Base-by-base conservation (phyloP, 2,113 vertebrate genomes). In the Sinocyclocheilus grahami region DNA sequence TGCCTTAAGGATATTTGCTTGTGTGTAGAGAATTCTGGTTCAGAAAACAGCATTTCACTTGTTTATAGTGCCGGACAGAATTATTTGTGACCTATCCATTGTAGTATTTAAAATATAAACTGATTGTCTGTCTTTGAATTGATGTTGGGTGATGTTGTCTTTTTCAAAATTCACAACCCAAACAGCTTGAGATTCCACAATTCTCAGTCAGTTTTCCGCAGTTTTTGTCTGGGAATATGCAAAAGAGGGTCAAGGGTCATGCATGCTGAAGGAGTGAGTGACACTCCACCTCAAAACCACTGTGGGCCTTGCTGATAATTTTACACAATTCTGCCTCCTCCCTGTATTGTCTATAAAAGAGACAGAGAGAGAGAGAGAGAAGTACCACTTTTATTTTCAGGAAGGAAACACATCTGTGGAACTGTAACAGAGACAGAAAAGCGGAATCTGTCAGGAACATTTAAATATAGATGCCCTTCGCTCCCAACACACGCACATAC, bases 351-450 rank as follows among this genome's bases (percentile, higher is more conserved):
- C 37, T 63, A 8, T 62, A 5, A 60, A 39, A 14, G 58, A 77
- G 69, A 42, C 12, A 22, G n/a, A 65, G 30, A 33, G 30, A 33
- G 30, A 27, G 27, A 30, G 62, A 58, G 75, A 84, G 90, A 90
- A 91, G 89, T 86, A 63, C 86, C 84, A 78, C 86, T 88, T 91
- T 90, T 89, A 87, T 88, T 89, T 90, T 92, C 84, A 91, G 90
- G 91, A 92, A 90, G 91, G 90, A 91, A 92, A 58, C 81, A 83
- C 90, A 90, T 90, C 90, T 92, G 91, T 90, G 86, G 87, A 91
- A 90, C 86, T 88, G 89, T 72, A 88, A 88, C 90, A 90, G 88
- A 88, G 72, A 84, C n/a, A 58, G 83, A 85, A 86, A 83, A 89
- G 86, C 82, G 76, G 89, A 91, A 89, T 90, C 72, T 81, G 78